A percentile compares a stretch with the other conserved stretches of the same genome.
Evolutionary conservation across 1,140 invertebrate species (phyloP).

Genomic region (Microplitis demolitor): DNA sequence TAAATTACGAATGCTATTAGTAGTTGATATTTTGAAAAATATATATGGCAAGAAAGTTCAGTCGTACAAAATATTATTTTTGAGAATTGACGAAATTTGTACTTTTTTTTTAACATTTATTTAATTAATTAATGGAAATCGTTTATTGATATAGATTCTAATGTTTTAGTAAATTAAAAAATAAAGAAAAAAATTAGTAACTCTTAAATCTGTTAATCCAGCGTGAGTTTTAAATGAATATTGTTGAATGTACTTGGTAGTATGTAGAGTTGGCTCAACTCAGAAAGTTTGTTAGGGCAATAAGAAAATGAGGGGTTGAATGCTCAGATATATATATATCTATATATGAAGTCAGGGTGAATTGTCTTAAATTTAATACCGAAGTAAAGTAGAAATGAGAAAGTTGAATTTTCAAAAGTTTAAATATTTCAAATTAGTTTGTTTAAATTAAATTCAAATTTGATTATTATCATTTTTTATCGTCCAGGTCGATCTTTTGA

Average conservation of each 20-base stretch:
- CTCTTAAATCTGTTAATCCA: constrained; percentile 35
- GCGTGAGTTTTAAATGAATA: constrained; percentile 31
- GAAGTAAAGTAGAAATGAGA: too few relatives aligned
- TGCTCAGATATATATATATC: background rate
- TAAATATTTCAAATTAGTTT: background rate
- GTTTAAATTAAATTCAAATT: too few relatives aligned
- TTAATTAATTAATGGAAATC: too few relatives aligned
- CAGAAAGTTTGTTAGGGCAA: background rate
- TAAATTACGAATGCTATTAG: too few relatives aligned
- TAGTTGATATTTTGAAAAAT: too few relatives aligned
- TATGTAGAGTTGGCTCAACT: background rate
- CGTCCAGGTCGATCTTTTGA: background rate
- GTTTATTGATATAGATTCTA: background rate
- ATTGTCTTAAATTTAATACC: too few relatives aligned
- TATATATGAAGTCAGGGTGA: background rate
- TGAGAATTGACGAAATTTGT: too few relatives aligned
- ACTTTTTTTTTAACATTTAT: too few relatives aligned
- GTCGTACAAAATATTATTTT: too few relatives aligned
- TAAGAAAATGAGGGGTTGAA: background rate
- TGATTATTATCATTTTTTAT: background rate
- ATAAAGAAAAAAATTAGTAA: constrained; percentile 2
- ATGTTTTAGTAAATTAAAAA: background rate
- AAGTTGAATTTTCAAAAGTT: background rate
- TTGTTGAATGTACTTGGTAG: background rate
- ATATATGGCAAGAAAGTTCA: too few relatives aligned